Conservation (phyloP, 2,113 vertebrate species). For the Pithys albifrons region DNA sequence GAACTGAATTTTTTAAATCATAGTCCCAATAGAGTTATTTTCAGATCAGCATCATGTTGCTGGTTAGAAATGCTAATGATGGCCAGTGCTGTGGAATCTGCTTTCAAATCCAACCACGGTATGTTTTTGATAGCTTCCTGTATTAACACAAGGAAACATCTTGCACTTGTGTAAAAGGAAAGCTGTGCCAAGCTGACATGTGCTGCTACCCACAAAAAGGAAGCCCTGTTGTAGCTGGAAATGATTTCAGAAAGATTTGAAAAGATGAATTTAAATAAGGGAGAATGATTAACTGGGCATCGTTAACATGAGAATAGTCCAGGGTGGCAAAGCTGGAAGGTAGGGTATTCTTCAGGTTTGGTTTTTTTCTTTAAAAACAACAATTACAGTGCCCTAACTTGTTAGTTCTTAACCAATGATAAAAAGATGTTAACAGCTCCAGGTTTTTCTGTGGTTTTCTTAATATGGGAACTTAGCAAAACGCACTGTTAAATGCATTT, state of each 20-base stretch:
- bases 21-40: neutral
- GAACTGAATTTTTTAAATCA: neutral
- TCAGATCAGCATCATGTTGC: neutral
- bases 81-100: neutral
- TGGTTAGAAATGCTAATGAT: neutral
- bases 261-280: neutral
- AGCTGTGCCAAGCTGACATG: conserved; percentile 54
- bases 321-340: neutral
- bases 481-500: conserved; percentile 39
- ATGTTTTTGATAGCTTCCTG: conserved; percentile 16
- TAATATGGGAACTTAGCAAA: conserved; percentile 32
- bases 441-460: conserved; percentile 38
- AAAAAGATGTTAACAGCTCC: neutral
- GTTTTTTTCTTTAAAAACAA: neutral
- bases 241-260: neutral
- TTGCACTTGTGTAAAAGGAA: conserved; percentile 39
- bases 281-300: neutral
- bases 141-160: neutral
- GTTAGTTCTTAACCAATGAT: conserved; percentile 30
- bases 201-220: neutral
- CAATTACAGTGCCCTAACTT: conserved; percentile 26
- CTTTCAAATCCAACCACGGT: neutral
- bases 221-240: neutral
- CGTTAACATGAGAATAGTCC: neutral
- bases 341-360: neutral